phyloP scores from a whole-genome alignment of 2,888 invertebrate genomes.

The Caradrina kadenii region DNA sequence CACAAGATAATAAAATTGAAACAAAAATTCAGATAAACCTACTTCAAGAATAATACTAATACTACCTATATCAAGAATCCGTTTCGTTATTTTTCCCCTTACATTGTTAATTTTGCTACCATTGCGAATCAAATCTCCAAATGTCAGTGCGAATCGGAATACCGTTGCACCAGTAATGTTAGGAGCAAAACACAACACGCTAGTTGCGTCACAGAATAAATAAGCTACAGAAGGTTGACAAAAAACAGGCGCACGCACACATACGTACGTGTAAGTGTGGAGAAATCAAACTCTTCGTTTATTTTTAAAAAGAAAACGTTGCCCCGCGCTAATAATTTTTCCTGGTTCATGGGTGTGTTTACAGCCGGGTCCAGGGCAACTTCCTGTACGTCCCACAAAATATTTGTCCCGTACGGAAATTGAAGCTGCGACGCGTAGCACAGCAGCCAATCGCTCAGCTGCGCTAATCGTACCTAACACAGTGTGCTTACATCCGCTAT shows the following conservation, averaged over 20 bases:
- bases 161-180: slow-evolving; percentile 48
- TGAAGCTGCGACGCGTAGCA: no score
- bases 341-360: no score
- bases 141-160: slow-evolving; percentile 62
- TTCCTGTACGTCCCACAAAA: no score
- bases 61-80: slow-evolving; percentile 5
- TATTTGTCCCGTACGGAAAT: no score
- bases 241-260: neutral
- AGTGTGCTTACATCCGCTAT: no score
- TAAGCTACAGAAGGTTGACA: neutral
- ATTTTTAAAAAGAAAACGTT: no score
- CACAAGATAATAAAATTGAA: neutral
- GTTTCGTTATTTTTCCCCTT: neutral
- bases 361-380: no score
- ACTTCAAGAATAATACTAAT: neutral
- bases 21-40: neutral
- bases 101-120: slow-evolving; percentile 32
- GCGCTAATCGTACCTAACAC: no score
- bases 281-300: no score
- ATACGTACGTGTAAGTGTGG: neutral
- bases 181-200: slow-evolving; percentile 36
- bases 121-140: slow-evolving; percentile 51
- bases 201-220: neutral
- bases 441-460: no score
- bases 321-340: no score